Evolutionary conservation across 2,888 invertebrate genomes (phyloP), one percentile per base, ranked within the genome.

Genomic region (Graphium colonna): DNA sequence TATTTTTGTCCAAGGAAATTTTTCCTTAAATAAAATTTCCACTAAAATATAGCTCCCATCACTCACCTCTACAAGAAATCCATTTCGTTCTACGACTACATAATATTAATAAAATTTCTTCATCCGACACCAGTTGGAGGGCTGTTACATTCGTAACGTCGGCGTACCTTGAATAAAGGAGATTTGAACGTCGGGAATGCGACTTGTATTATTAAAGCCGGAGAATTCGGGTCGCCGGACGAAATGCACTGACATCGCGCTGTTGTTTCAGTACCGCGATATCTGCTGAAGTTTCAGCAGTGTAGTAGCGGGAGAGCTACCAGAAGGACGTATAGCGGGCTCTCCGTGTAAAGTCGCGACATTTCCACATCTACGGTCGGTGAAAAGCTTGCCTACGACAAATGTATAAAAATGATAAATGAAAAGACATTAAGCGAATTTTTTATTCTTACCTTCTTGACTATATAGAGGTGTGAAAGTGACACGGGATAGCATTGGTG

Each of bases 221-320:
- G 58, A 58, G 62, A 61, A 65, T 66, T 63, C 64, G 63, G 68
- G 69, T 64, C 54, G 63, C 55, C 58, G 63, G 52, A 57, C 62
- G 60, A 62, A 65, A 60, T 71, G 69, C 67, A 70, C 61, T 60
- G 61, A 60, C 56, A 54, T 33, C 53, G 40, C 48, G 49, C 67
- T 63, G 67, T 64, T 69, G 68, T 73, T 75, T 71, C 74, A 67
- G 73, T 72, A 67, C 68, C 67, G 62, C 67, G 39, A 46, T 59
- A 38, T 60, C 55, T 52, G 56, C 57, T 41, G 59, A 50, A 63
- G 65, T 68, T 69, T 64, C 78, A 82, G 82, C 78, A 82, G 82
- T 83, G 55, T 58, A 57, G 59, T 66, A 69, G 62, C 71, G 74
- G 71, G 70, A 71, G 67, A 64, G 68, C 68, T 60, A 55, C 65